Percentiles rank a stretch among this genome's conserved stretches.
Evolutionary conservation across 2,888 invertebrate genomes (phyloP).

Genomic region (Melipona beecheii): DNA sequence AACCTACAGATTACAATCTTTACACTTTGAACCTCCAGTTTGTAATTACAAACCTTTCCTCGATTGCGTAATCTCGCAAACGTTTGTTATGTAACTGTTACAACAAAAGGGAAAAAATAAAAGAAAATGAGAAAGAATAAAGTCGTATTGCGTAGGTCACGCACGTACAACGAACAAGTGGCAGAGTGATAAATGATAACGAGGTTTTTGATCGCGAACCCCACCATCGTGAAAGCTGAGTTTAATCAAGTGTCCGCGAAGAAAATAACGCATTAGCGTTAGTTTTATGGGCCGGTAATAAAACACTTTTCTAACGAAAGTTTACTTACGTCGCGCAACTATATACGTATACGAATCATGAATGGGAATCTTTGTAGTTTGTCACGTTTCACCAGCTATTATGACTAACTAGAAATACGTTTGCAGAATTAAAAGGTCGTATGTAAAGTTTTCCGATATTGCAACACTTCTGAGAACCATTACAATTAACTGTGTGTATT

Average conservation of each 20-base stretch:
- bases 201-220: conserved; percentile 64
- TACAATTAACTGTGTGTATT: neutral
- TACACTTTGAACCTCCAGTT: neutral
- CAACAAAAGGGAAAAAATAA: neutral
- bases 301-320: conserved; percentile 33
- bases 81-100: too few species aligned
- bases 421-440: conserved; percentile 13
- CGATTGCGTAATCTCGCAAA: neutral
- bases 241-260: conserved; percentile 54
- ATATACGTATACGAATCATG: conserved; percentile 15
- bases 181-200: conserved; percentile 62
- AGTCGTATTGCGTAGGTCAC: conserved; percentile 60
- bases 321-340: conserved; percentile 28
- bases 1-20: neutral
- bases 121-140: conserved; percentile 33
- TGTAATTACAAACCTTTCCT: neutral
- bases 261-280: conserved; percentile 45
- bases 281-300: conserved; percentile 17
- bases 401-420: conserved; percentile 16
- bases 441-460: neutral
- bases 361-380: conserved; percentile 41
- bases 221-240: conserved; percentile 32
- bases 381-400: conserved; percentile 22
- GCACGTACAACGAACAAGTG: conserved; percentile 60
- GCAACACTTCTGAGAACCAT: neutral